Conservation (phyloP, 2,113 vertebrate species). For the Thinocorus orbignyianus region DNA sequence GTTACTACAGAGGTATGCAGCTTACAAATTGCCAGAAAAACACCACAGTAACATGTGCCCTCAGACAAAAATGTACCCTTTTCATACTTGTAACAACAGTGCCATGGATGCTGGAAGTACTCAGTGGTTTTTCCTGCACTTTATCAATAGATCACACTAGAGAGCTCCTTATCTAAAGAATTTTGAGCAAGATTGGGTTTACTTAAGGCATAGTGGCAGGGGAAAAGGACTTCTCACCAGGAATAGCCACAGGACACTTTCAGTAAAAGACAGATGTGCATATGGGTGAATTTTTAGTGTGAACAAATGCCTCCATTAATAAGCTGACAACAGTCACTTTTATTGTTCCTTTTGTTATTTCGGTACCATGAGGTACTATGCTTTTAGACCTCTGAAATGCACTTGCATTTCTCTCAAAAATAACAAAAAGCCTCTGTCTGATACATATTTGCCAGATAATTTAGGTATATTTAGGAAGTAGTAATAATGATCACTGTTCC, state of each 20-base stretch:
- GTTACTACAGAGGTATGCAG: accelerated
- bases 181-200: background rate
- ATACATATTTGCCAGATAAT: background rate
- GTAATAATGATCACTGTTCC: background rate
- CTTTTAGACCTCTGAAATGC: background rate
- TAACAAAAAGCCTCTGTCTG: background rate
- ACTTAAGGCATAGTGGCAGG: accelerated
- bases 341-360: background rate
- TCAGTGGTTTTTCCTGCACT: background rate
- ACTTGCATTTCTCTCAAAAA: background rate
- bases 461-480: background rate
- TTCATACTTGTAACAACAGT: background rate
- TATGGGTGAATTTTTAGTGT: background rate
- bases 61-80: background rate
- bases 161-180: background rate
- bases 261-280: background rate
- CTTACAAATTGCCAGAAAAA: background rate
- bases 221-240: background rate
- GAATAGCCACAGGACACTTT: background rate
- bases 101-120: background rate
- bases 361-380: background rate
- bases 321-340: background rate
- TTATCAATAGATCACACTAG: background rate
- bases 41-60: accelerated
- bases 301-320: background rate